Base-by-base conservation (phyloP, 23 tunicate genomes). In the Oikopleura dioica region DNA sequence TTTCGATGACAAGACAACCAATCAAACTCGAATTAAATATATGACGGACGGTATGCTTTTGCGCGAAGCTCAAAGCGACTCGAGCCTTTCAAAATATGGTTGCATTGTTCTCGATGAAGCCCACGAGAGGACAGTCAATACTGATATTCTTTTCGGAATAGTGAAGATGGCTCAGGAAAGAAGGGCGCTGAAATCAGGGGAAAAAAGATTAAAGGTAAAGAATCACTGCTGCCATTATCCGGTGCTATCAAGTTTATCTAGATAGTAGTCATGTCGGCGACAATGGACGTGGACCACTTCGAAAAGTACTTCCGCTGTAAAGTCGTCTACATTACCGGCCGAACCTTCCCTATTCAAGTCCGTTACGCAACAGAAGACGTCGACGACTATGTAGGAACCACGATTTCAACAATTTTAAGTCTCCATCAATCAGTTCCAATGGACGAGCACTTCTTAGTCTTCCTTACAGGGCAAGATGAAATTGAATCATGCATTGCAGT, bases 211-310 rank as follows among this genome's bases (percentile, higher is more conserved):
- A 28, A 63, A 63, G 26, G 72, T 63, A 28, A 63, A n/a, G n/a
- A n/a, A n/a, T n/a, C n/a, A n/a, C n/a, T n/a, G n/a, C n/a, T n/a
- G n/a, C n/a, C n/a, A n/a, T n/a, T n/a, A n/a, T n/a, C n/a, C n/a
- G n/a, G n/a, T n/a, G n/a, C n/a, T n/a, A n/a, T n/a, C 51, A 89
- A 81, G 9, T 89, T 89, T 0, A 28, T 89, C 84, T 79, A 87
- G 55, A 69, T 89, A 35, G 79, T 94, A 4, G 86, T 94, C 78
- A 94, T 94, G 99, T 94, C 99, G 0, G 99, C 99, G 0, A 94
- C 99, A 2, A 72, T 94, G 68, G 35, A 84, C 38, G 85, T 94
- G 36, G 83, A 94, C 59, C 88, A 86, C 68, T 94, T 94, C 78
- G 82, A 87, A 23, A 63, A 63, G 26, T 63, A 63, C 72, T 63